These are phyloP conservation scores for Vandiemenella viatica DNA, from an alignment of 2,888 invertebrate species.

Conservation along the genomic window DNA sequence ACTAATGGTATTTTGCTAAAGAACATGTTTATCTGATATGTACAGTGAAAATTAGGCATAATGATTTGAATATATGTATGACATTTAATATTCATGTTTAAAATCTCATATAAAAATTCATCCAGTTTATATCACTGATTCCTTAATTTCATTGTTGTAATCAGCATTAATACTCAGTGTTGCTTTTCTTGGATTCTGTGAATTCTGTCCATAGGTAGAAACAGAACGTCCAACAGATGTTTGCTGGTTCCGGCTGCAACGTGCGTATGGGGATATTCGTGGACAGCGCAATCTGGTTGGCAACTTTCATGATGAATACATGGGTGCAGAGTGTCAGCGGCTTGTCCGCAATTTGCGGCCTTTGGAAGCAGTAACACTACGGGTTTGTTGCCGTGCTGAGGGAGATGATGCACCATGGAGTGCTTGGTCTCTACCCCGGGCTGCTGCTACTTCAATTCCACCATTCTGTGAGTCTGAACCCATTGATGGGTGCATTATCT, in stretches of 20 bases:
- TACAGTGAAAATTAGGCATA: too few species aligned
- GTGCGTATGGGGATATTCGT: slow-evolving; percentile 28
- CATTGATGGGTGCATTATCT: too few species aligned
- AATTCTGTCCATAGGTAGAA: slow-evolving; percentile 16
- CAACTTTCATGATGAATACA: slow-evolving; percentile 31
- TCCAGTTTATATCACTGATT: too few species aligned
- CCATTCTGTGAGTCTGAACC: slow-evolving; percentile 30
- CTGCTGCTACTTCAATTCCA: slow-evolving; percentile 31
- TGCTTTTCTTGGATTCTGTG: too few species aligned
- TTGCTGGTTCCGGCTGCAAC: slow-evolving; percentile 31
- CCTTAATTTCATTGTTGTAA: too few species aligned
- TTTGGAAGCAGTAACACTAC: slow-evolving; percentile 33
- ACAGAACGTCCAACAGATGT: slow-evolving; percentile 29
- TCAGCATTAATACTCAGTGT: too few species aligned
- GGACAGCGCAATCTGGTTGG: slow-evolving; percentile 22
- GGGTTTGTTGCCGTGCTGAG: slow-evolving; percentile 36
- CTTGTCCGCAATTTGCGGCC: slow-evolving; percentile 34
- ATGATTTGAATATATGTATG: too few species aligned
- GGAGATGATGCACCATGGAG: slow-evolving; percentile 31
- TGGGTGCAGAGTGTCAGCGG: slow-evolving; percentile 31
- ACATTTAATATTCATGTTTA: too few species aligned
- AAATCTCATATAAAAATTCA: too few species aligned
- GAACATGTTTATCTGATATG: too few species aligned
- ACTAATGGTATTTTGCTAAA: too few species aligned
- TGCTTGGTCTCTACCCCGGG: slow-evolving; percentile 37